These are phyloP conservation scores for Syritta pipiens DNA, from an alignment of 2,888 invertebrate species.

Conservation along the genomic window DNA sequence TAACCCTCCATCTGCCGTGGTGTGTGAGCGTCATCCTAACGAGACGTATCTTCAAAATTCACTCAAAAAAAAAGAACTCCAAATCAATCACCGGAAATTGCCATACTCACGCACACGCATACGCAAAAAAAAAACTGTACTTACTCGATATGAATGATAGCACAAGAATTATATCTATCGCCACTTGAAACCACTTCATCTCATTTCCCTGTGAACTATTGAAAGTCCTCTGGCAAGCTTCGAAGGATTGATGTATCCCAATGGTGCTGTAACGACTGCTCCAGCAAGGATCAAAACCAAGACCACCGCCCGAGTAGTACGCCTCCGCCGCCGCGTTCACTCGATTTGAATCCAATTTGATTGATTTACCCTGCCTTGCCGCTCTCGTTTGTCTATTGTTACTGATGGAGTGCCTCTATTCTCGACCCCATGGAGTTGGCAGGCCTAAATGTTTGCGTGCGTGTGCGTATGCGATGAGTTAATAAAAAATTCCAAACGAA, in stretches of 20 bases:
- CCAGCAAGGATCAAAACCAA: slow-evolving; percentile 38
- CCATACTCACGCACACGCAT: not conserved
- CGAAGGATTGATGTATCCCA: slow-evolving; percentile 65
- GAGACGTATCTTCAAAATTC: slow-evolving; percentile 25
- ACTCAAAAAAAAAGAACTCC: not conserved
- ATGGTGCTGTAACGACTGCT: slow-evolving; percentile 50
- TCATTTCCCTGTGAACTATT: slow-evolving; percentile 79
- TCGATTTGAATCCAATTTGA: slow-evolving; percentile 69
- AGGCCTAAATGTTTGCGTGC: no score
- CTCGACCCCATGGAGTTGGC: slow-evolving; percentile 43
- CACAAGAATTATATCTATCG: slow-evolving; percentile 80
- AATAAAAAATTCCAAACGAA: no score
- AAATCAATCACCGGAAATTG: slow-evolving; percentile 43
- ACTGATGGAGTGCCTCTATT: slow-evolving; percentile 47
- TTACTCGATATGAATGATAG: slow-evolving; percentile 80
- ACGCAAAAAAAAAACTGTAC: slow-evolving; percentile 67
- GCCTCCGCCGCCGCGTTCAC: slow-evolving; percentile 63
- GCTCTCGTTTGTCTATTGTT: no score
- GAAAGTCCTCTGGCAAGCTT: slow-evolving; percentile 71
- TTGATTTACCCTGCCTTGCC: slow-evolving; percentile 68
- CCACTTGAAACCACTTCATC: slow-evolving; percentile 80
- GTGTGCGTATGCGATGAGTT: no score
- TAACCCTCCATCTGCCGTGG: slow-evolving; percentile 10
- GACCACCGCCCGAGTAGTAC: slow-evolving; percentile 53
- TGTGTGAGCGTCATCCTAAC: not conserved